Conservation (phyloP, 2,888 invertebrate genomes). For the Lydus trimaculatus region DNA sequence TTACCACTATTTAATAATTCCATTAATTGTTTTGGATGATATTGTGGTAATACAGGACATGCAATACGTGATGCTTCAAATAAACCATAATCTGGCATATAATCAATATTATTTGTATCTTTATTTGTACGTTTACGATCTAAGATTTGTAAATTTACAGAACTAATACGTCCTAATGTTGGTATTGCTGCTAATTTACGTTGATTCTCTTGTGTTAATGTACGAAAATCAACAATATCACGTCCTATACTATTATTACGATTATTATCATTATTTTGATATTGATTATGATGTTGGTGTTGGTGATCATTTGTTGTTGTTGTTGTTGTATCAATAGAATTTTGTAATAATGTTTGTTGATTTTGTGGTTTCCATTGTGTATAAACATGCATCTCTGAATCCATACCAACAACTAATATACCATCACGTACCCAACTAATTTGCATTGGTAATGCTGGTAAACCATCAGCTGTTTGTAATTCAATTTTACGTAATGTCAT, state of each 20-base stretch:
- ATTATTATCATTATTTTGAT: constrained; percentile 59
- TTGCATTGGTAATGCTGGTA: constrained; percentile 97
- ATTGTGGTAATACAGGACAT: constrained; percentile 97
- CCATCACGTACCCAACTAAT: constrained; percentile 98
- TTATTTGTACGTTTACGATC: constrained; percentile 69
- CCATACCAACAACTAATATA: constrained; percentile 98
- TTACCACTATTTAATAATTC: constrained; percentile 98
- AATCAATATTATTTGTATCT: constrained; percentile 66
- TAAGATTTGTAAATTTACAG: constrained; percentile 81
- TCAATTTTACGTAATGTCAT: constrained; percentile 94
- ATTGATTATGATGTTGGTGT: no score
- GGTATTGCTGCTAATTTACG: constrained; percentile 74
- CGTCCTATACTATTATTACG: constrained; percentile 69
- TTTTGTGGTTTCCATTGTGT: constrained; percentile 93
- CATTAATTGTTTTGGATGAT: constrained; percentile 99
- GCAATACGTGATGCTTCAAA: constrained; percentile 98
- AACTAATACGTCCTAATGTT: constrained; percentile 82
- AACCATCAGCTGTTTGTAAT: constrained; percentile 90
- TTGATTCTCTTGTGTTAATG: constrained; percentile 73
- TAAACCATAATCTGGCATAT: constrained; percentile 92
- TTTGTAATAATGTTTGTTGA: constrained; percentile 40
- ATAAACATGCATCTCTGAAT: constrained; percentile 99
- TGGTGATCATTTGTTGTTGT: neutral
- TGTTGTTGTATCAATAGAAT: constrained; percentile 68
- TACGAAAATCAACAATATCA: constrained; percentile 75